Percentiles rank a stretch among this genome's conserved stretches.
Conservation (phyloP, 2,797 vertebrate species). For the Crocodylus rhombifer region DNA sequence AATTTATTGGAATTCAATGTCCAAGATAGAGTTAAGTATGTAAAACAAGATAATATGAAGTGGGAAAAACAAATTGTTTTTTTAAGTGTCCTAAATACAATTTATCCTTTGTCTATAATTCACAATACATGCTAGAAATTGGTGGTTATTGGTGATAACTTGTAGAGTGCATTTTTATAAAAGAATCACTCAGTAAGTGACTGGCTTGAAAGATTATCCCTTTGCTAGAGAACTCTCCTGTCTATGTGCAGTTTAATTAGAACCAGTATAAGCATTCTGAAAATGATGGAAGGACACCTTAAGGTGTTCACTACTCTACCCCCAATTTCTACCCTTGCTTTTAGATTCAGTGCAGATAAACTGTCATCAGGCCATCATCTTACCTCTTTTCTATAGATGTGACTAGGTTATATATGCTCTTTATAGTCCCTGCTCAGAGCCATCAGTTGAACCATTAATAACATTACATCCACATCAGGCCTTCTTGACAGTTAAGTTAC, state of each 20-base stretch:
- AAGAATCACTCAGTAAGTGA: not conserved
- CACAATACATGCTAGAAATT: not conserved
- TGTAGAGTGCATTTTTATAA: not conserved
- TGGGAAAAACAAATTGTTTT: not conserved
- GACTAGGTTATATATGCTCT: not conserved
- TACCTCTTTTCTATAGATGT: not conserved
- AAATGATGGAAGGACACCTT: not conserved
- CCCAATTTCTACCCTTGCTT: not conserved
- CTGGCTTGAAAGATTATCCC: not conserved
- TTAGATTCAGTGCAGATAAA: not conserved
- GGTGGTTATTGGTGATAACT: not conserved
- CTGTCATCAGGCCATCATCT: fast-evolving
- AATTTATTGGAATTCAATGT: not conserved
- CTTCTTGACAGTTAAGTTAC: not conserved
- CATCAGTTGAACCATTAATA: not conserved
- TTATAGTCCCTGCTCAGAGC: not conserved
- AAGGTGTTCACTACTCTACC: fast-evolving
- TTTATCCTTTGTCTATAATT: not conserved
- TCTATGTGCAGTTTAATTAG: not conserved
- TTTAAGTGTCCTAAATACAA: not conserved
- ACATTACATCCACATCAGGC: fast-evolving
- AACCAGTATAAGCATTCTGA: not conserved
- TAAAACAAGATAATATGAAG: not conserved
- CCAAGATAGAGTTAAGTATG: not conserved
- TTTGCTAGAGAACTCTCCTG: not conserved